These are phyloP conservation scores for Sphaerophoria rueppellii DNA, from an alignment of 2,888 invertebrate genomes.

Conservation along the genomic window DNA sequence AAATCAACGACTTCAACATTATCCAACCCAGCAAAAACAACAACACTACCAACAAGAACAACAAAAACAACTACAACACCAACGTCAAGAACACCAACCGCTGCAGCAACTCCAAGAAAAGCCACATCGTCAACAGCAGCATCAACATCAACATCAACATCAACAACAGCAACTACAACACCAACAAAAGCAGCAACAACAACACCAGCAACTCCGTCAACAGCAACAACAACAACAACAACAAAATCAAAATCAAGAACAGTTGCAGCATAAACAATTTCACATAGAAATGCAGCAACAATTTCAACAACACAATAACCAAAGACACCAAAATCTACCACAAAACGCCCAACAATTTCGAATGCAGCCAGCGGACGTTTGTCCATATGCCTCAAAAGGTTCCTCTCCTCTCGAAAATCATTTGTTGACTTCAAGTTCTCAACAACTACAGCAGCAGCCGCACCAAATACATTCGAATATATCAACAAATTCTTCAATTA, in stretches of 20 bases:
- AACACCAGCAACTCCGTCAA: conserved; percentile 82
- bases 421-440: conserved; percentile 26
- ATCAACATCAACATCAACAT: conserved; percentile 83
- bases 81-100: no score
- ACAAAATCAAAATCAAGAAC: conserved; percentile 83
- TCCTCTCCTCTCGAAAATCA: neutral
- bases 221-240: conserved; percentile 83
- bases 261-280: conserved; percentile 82
- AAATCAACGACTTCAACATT: conserved; percentile 82
- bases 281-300: conserved; percentile 77
- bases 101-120: no score
- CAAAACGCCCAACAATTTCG: conserved; percentile 78
- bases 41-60: no score
- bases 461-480: conserved; percentile 75
- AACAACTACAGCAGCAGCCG: conserved; percentile 80
- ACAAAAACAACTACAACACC: no score
- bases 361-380: neutral
- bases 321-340: conserved; percentile 73
- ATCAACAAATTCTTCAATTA: conserved; percentile 81
- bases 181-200: conserved; percentile 79
- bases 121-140: conserved; percentile 84
- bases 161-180: conserved; percentile 83
- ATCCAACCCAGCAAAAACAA: no score
- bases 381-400: neutral
- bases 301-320: conserved; percentile 82